Percentiles rank a stretch among this genome's conserved stretches.
Evolutionary conservation across 2,113 vertebrate species (phyloP).

Genomic region (Malurus alboscapulatus): DNA sequence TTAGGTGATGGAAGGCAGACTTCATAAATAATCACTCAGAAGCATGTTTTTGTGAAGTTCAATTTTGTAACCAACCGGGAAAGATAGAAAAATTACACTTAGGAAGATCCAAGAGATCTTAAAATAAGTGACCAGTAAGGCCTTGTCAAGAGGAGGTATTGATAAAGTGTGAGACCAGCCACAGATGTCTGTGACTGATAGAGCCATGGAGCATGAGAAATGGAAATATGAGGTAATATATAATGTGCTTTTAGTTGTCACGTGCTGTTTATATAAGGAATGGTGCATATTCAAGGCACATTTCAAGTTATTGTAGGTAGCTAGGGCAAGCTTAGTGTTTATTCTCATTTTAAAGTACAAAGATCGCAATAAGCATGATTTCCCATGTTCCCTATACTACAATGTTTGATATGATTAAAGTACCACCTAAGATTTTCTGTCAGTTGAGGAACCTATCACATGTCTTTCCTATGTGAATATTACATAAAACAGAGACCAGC

Average conservation of each 20-base stretch:
- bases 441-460: background rate
- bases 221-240: background rate
- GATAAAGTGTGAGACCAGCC: background rate
- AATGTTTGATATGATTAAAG: background rate
- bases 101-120: background rate
- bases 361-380: background rate
- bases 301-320: background rate
- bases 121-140: background rate
- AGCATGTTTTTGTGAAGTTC: background rate
- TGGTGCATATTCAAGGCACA: background rate
- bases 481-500: background rate
- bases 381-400: background rate
- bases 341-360: background rate
- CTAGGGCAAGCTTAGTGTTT: background rate
- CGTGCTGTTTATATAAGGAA: background rate
- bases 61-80: background rate
- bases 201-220: background rate
- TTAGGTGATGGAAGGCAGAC: background rate
- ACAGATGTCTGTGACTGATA: background rate
- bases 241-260: background rate
- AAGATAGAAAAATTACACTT: background rate
- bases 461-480: background rate
- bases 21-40: background rate
- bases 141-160: background rate
- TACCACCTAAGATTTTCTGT: background rate